Conservation (phyloP, 2,888 invertebrate species). For the Parnassius apollo region DNA sequence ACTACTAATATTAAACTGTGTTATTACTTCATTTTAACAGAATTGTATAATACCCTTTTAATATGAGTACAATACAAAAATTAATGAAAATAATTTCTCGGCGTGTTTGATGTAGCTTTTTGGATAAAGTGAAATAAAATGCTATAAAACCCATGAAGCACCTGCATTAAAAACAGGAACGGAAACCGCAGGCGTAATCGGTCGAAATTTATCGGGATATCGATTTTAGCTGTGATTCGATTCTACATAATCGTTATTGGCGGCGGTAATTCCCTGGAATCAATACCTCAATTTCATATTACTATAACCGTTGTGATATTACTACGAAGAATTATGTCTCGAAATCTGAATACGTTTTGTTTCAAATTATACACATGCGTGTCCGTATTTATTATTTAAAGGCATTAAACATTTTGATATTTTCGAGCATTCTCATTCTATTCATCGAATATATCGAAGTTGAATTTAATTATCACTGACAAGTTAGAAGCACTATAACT, state of each 20-base stretch:
- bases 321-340: neutral
- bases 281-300: conserved; percentile 23
- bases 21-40: no score
- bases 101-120: neutral
- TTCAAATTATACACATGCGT: no score
- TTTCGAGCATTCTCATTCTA: no score
- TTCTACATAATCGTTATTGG: conserved; percentile 45
- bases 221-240: conserved; percentile 53
- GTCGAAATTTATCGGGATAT: conserved; percentile 54
- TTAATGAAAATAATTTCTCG: no score
- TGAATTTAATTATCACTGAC: no score
- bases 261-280: conserved; percentile 21
- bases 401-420: no score
- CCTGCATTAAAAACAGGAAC: conserved; percentile 45
- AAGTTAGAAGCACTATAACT: no score
- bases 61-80: no score
- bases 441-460: no score
- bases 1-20: no score
- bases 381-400: no score
- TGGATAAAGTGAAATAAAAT: neutral
- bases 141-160: conserved; percentile 26
- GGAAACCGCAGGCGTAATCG: conserved; percentile 59
- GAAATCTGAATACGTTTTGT: neutral
- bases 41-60: no score
- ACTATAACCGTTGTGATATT: conserved; percentile 4